Conservation (phyloP, 2,113 vertebrate genomes). For the Philantomba maxwellii region DNA sequence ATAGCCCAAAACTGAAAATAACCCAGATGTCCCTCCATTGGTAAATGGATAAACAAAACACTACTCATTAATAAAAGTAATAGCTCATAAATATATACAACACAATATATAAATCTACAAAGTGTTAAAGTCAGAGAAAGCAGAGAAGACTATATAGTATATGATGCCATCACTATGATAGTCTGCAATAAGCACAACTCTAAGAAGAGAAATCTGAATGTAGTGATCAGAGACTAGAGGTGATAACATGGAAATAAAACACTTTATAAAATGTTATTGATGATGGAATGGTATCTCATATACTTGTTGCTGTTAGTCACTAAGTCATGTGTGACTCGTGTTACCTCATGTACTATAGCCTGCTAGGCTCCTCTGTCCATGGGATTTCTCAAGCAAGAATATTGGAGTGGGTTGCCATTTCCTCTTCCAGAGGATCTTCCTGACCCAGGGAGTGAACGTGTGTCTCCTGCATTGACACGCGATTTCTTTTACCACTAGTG, state of each 20-base stretch:
- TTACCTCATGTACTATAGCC: background rate
- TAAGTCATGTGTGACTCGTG: background rate
- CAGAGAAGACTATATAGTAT: background rate
- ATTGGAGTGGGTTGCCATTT: background rate
- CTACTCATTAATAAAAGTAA: background rate
- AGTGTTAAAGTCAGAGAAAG: background rate
- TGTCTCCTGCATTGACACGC: background rate
- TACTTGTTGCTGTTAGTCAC: background rate
- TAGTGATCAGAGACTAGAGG: background rate
- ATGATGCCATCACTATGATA: background rate
- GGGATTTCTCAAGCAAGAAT: background rate
- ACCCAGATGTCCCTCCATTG: background rate
- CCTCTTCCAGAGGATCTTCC: background rate
- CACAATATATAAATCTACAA: background rate
- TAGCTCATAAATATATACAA: background rate
- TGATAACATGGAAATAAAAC: constrained; percentile 64
- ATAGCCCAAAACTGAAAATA: background rate
- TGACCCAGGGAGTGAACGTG: background rate
- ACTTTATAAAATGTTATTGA: constrained; percentile 30
- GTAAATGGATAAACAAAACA: background rate
- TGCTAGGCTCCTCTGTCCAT: background rate
- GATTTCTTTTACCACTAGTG: background rate
- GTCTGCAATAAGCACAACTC: background rate
- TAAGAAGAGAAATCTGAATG: background rate
- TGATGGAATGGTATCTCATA: background rate